phyloP scores from a whole-genome alignment of 2,113 vertebrate genomes.

The Sinocyclocheilus anshuiensis region DNA sequence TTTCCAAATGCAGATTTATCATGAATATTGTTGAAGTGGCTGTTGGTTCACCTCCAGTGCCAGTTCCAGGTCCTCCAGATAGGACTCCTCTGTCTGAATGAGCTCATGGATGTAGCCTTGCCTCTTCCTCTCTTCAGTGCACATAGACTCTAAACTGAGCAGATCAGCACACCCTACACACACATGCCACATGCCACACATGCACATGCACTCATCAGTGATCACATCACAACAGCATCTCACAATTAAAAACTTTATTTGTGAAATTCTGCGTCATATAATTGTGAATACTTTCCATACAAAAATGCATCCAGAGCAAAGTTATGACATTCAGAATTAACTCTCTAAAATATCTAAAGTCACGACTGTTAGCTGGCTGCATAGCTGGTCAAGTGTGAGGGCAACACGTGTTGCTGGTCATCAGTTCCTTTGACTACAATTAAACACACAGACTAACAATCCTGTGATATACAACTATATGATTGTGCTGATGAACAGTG shows the following conservation, averaged over 20 bases:
- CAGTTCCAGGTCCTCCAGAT: constrained; percentile 87
- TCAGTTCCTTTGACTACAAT: constrained; percentile 26
- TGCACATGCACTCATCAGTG: neutral
- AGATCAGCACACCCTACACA: constrained; percentile 93
- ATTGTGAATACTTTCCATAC: constrained; percentile 21
- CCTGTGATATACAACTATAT: constrained; percentile 1
- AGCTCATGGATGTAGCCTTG: constrained; percentile 98
- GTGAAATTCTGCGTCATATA: constrained; percentile 20
- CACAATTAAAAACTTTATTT: constrained; percentile 37
- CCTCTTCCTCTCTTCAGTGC: constrained; percentile 89
- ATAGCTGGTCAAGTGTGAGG: constrained; percentile 52
- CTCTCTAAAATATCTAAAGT: constrained; percentile 8
- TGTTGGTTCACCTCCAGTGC: constrained; percentile 83
- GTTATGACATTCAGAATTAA: constrained; percentile 40
- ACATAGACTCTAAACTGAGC: constrained; percentile 92
- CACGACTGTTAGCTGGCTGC: constrained; percentile 48
- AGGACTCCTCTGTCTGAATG: constrained; percentile 94
- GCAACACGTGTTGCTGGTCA: constrained; percentile 44
- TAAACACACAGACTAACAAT: constrained; percentile 27
- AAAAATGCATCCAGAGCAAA: constrained; percentile 38
- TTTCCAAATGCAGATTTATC: too few relatives aligned
- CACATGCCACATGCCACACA: constrained; percentile 24
- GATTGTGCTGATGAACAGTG: constrained; percentile 8
- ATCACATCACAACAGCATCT: constrained; percentile 16
- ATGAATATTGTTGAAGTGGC: neutral